phyloP scores from a whole-genome alignment of 2,113 vertebrate genomes.

The Phoxinus phoxinus region DNA sequence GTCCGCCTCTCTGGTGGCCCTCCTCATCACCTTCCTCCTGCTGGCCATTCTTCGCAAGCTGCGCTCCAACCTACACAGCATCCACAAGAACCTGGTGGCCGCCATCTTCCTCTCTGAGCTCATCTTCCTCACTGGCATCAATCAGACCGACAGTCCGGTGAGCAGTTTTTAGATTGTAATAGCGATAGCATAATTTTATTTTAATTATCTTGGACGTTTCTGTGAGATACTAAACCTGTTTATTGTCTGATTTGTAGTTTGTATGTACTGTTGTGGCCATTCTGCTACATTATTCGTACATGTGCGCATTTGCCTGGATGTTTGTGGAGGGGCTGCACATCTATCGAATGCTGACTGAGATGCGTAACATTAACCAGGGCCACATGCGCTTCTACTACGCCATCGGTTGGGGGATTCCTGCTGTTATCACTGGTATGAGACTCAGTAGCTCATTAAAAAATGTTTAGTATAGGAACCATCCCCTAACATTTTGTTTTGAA shows the following conservation, averaged over 20 bases:
- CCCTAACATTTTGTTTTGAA: no score
- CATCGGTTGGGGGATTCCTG: constrained; percentile 86
- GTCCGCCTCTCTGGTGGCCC: constrained; percentile 79
- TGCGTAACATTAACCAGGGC: constrained; percentile 84
- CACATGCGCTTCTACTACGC: constrained; percentile 88
- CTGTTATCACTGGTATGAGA: constrained; percentile 83
- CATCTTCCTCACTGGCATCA: constrained; percentile 85
- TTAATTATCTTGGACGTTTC: background rate
- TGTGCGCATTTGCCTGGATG: constrained; percentile 87
- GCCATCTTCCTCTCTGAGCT: constrained; percentile 86
- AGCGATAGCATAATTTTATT: background rate
- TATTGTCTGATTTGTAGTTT: constrained; percentile 72
- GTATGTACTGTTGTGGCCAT: constrained; percentile 85
- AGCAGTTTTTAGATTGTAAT: constrained; percentile 54
- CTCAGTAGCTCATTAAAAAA: background rate
- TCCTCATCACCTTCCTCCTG: constrained; percentile 83
- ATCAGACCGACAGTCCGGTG: constrained; percentile 86
- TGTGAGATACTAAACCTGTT: background rate
- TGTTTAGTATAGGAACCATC: no score
- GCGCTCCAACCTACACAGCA: constrained; percentile 84
- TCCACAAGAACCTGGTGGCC: constrained; percentile 82
- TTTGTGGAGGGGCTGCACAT: constrained; percentile 87
- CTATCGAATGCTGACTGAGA: constrained; percentile 87
- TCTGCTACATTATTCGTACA: constrained; percentile 84
- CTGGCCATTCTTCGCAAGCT: constrained; percentile 77